These are phyloP conservation scores for Pseudorectes ferrugineus DNA, from an alignment of 2,113 vertebrate species.

Conservation along the genomic window DNA sequence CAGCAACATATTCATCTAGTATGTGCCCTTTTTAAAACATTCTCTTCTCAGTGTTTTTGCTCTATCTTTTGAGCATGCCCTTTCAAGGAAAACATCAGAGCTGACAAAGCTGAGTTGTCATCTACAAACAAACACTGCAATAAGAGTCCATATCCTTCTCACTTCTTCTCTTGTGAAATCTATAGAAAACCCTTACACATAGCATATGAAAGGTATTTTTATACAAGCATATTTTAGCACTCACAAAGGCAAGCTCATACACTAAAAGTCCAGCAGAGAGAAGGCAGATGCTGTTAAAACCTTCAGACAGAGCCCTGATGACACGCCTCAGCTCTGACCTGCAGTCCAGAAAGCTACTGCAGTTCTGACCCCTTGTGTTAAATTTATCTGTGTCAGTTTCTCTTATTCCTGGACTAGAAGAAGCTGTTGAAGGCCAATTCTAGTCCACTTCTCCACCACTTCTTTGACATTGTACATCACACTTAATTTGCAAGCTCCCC, in stretches of 20 bases:
- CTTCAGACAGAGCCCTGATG: background rate
- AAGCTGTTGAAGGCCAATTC: background rate
- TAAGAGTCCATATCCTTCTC: background rate
- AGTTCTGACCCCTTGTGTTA: background rate
- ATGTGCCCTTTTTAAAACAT: slow-evolving; percentile 2
- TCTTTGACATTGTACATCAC: background rate
- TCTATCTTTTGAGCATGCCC: background rate
- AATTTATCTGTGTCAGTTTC: background rate
- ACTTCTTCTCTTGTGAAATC: background rate
- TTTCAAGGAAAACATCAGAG: background rate
- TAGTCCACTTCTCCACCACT: background rate
- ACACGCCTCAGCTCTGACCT: background rate
- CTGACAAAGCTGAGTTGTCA: slow-evolving; percentile 1
- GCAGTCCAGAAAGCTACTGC: background rate
- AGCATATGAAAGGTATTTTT: background rate
- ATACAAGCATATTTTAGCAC: background rate
- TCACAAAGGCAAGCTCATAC: background rate
- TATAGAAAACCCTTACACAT: background rate
- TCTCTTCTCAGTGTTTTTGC: background rate
- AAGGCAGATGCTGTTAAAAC: background rate
- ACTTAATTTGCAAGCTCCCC: background rate
- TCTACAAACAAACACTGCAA: background rate
- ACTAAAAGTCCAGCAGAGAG: background rate
- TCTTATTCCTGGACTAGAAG: background rate
- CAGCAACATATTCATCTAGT: slow-evolving; percentile 1